These are phyloP conservation scores for Lasius platythorax DNA, from an alignment of 2,888 invertebrate genomes.

Conservation along the genomic window DNA sequence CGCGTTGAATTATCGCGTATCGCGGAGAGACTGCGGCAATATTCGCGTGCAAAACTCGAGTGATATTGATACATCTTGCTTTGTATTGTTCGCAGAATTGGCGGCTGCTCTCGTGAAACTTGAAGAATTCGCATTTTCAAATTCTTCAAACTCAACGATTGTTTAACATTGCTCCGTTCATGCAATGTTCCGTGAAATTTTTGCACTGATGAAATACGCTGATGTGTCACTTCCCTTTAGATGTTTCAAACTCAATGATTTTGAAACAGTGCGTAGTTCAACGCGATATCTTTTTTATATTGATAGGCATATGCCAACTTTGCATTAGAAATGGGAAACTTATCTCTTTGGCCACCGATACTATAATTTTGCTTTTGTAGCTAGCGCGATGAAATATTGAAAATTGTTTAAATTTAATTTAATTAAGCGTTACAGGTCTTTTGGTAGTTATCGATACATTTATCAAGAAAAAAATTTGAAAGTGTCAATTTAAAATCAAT, in stretches of 20 bases:
- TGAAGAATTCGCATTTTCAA: conserved; percentile 24
- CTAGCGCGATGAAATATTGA: neutral
- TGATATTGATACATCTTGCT: conserved; percentile 45
- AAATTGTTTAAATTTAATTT: neutral
- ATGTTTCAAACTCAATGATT: conserved; percentile 35
- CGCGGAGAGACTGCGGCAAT: conserved; percentile 18
- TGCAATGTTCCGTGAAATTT: conserved; percentile 6
- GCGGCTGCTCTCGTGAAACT: neutral
- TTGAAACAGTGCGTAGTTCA: neutral
- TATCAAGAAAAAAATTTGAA: neutral
- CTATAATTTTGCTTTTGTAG: neutral
- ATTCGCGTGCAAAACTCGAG: conserved; percentile 29
- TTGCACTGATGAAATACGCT: neutral
- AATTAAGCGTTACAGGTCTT: neutral
- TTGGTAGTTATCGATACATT: neutral
- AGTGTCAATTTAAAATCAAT: neutral
- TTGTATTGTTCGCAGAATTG: conserved; percentile 13
- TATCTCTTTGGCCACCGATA: neutral
- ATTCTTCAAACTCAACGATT: conserved; percentile 21
- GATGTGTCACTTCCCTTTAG: conserved; percentile 5
- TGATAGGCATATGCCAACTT: neutral
- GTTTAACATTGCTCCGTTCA: conserved; percentile 9
- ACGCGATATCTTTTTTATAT: conserved; percentile 7
- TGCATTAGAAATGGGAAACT: neutral
- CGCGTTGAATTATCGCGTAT: conserved; percentile 44